Evolutionary conservation across 2,797 vertebrate genomes (phyloP), one percentile per base, ranked within the genome.

Genomic region (Cyprinella venusta): DNA sequence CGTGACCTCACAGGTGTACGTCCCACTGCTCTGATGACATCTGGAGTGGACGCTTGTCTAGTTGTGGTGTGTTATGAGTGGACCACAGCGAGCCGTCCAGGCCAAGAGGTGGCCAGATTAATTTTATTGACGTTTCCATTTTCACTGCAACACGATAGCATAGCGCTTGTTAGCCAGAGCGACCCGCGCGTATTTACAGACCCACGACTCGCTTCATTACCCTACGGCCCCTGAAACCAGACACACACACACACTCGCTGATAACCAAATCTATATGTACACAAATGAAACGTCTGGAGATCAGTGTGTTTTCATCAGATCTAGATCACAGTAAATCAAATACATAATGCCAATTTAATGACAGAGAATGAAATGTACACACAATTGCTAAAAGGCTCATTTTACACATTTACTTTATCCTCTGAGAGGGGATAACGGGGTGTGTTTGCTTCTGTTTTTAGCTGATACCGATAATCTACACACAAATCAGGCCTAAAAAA

Each of bases 111-210:
- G 89, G 94, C 95, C 95, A 97, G 97, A 98, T 98, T 98, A 97
- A 97, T 98, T 97, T 98, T 99, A 98, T 98, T 98, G 97, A 98
- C 96, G 96, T 98, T 99, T 97, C 97, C 97, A 98, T 98, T 99
- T 98, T 98, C 96, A 96, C 96, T 97, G 97, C 96, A 98, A 98
- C 92, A 93, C 88, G 96, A 98, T 97, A 97, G 95, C 95, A 95
- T 96, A 94, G 94, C 93, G 92, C 96, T 95, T 94, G 94, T 94
- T 92, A 95, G 94, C 92, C 93, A 90, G 95, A 94, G 95, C 94
- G 95, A 97, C 96, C 96, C 95, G 91, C 94, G 90, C 95, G 95
- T 97, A 97, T 97, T 98, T 97, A 97, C 96, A 96, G 96, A 97
- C 96, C 96, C 97, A 98, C 96, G 96, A 96, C 96, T 96, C 96